Evolutionary conservation across 2,797 vertebrate genomes (phyloP).

Genomic region (Paratrypauchen microcephalus): DNA sequence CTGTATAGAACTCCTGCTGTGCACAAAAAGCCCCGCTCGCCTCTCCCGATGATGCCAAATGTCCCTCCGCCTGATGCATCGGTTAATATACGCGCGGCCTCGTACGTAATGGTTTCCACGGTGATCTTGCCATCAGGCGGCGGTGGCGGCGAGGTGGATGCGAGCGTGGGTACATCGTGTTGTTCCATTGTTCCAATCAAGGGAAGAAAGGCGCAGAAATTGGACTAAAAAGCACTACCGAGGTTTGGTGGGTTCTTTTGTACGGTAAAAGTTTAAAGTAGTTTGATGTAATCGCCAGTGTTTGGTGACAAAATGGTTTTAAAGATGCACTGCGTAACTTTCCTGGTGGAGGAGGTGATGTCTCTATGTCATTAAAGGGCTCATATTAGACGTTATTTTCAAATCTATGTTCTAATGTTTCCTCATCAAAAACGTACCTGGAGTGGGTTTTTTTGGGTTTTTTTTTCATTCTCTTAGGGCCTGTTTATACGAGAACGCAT

Average conservation of each 20-base stretch:
- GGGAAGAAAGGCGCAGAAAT: neutral
- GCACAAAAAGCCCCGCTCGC: neutral
- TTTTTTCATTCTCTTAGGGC: too few species aligned
- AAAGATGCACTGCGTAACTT: too few species aligned
- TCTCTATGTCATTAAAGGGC: too few species aligned
- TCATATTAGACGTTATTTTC: too few species aligned
- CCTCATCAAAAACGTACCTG: too few species aligned
- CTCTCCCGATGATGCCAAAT: neutral
- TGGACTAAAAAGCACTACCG: neutral
- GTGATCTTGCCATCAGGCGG: constrained; percentile 9
- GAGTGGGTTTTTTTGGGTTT: too few species aligned
- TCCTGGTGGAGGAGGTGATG: too few species aligned
- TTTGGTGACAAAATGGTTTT: too few species aligned
- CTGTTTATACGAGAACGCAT: too few species aligned
- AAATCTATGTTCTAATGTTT: too few species aligned
- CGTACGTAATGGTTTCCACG: neutral
- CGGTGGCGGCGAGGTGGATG: neutral
- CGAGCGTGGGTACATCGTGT: neutral
- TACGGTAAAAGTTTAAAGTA: neutral
- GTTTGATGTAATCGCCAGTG: too few species aligned
- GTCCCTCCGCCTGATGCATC: neutral
- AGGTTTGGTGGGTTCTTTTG: neutral
- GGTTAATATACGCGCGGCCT: neutral
- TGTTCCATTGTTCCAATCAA: neutral
- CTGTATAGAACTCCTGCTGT: neutral